These are phyloP conservation scores for Thunnus maccoyii DNA, from an alignment of 2,113 vertebrate genomes.

Conservation along the genomic window DNA sequence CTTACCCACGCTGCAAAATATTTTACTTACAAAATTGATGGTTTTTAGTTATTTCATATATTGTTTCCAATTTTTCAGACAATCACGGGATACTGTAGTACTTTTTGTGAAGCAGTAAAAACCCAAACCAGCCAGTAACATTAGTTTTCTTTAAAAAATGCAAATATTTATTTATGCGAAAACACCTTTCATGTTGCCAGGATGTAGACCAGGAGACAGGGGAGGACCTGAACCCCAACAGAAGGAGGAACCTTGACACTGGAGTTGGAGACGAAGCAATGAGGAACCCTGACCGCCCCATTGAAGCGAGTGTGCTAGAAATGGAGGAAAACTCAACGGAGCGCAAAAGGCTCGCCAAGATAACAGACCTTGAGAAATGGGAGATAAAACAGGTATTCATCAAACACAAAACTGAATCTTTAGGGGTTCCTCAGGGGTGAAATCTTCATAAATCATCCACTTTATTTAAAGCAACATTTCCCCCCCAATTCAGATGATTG, in stretches of 20 bases:
- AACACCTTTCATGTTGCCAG: slow-evolving; percentile 70
- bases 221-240: slow-evolving; percentile 96
- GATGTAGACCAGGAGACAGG: slow-evolving; percentile 98
- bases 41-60: too few relatives aligned
- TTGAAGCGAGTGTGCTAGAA: slow-evolving; percentile 79
- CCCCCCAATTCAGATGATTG: slow-evolving; percentile 91
- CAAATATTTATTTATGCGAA: too few relatives aligned
- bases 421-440: too few relatives aligned
- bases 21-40: too few relatives aligned
- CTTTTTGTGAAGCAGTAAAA: too few relatives aligned
- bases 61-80: too few relatives aligned
- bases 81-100: too few relatives aligned
- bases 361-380: slow-evolving; percentile 98
- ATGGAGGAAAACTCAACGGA: slow-evolving; percentile 91
- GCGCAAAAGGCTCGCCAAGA: slow-evolving; percentile 96
- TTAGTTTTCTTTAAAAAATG: too few relatives aligned
- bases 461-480: not conserved
- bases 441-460: too few relatives aligned
- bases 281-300: slow-evolving; percentile 94
- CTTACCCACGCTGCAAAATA: too few relatives aligned
- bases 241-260: slow-evolving; percentile 91
- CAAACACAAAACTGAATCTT: not conserved
- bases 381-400: slow-evolving; percentile 95
- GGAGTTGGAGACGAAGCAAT: slow-evolving; percentile 89
- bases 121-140: not conserved